Evolutionary conservation across 2,797 vertebrate genomes (phyloP).

Genomic region (Ctenochaetus hawaiiensis): DNA sequence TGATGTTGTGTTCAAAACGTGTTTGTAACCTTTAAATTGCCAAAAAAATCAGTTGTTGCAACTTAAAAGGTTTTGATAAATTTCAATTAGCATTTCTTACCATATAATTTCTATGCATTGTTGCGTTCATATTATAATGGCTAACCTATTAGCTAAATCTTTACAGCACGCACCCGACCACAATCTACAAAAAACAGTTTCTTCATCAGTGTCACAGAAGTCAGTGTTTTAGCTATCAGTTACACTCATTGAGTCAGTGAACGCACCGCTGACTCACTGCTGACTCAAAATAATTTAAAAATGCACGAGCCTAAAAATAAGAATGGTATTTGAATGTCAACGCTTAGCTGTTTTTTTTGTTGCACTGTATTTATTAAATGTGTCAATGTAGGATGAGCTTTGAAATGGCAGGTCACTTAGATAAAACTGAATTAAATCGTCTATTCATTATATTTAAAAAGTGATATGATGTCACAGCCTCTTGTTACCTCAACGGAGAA

Average conservation of each 20-base stretch:
- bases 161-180: no score
- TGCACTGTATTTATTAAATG: not conserved
- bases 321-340: slow-evolving; percentile 8
- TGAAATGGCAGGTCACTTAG: not conserved
- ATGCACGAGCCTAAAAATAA: slow-evolving; percentile 6
- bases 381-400: not conserved
- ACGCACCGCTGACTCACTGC: not conserved
- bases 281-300: slow-evolving; percentile 13
- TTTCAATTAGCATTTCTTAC: not conserved
- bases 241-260: not conserved
- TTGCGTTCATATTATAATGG: not conserved
- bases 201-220: not conserved
- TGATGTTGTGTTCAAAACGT: not conserved
- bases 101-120: not conserved
- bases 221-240: slow-evolving; percentile 7
- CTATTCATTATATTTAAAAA: not conserved
- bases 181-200: not conserved
- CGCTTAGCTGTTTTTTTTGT: not conserved
- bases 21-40: not conserved
- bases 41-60: not conserved
- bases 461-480: not conserved
- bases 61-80: not conserved
- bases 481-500: not conserved
- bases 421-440: not conserved
- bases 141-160: no score